phyloP scores from a whole-genome alignment of 2,888 invertebrate genomes.

The Polietes domitor region DNA sequence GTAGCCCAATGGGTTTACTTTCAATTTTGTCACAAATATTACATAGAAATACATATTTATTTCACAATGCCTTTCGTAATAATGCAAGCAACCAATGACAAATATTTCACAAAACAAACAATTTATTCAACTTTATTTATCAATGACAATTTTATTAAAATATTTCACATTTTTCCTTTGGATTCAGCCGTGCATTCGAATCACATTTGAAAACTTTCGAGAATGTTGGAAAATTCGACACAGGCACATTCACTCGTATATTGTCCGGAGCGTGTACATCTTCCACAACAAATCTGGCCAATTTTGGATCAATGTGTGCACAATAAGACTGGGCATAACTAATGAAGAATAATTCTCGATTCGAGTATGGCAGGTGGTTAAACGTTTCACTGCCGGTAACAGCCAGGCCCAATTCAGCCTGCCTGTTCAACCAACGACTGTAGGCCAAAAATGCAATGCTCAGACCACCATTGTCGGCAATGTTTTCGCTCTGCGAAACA shows the following conservation, averaged over 20 bases:
- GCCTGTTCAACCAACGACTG: slow-evolving; percentile 71
- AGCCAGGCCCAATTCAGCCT: too few relatives aligned
- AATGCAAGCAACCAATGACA: too few relatives aligned
- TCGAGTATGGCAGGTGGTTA: too few relatives aligned
- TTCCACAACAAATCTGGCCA: slow-evolving; percentile 64
- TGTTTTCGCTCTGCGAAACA: slow-evolving; percentile 74
- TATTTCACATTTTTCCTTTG: slow-evolving; percentile 76
- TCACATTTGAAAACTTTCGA: slow-evolving; percentile 76
- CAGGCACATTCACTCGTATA: slow-evolving; percentile 75
- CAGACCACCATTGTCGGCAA: slow-evolving; percentile 78
- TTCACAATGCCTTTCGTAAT: too few relatives aligned
- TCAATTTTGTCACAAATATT: too few relatives aligned
- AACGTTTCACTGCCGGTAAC: too few relatives aligned
- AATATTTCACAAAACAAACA: too few relatives aligned
- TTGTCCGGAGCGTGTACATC: slow-evolving; percentile 72
- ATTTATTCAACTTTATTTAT: too few relatives aligned
- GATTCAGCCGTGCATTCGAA: slow-evolving; percentile 75
- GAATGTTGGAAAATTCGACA: slow-evolving; percentile 77
- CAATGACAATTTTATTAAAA: slow-evolving; percentile 73
- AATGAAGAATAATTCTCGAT: slow-evolving; percentile 75
- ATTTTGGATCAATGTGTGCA: slow-evolving; percentile 72
- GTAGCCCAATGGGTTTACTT: too few relatives aligned
- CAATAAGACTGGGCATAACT: slow-evolving; percentile 77
- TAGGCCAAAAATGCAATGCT: slow-evolving; percentile 77
- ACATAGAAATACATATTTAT: too few relatives aligned